A percentile compares a stretch with the other conserved stretches of the same genome.
Evolutionary conservation across 2,888 invertebrate genomes (phyloP).

Genomic region (Apodemia zela): DNA sequence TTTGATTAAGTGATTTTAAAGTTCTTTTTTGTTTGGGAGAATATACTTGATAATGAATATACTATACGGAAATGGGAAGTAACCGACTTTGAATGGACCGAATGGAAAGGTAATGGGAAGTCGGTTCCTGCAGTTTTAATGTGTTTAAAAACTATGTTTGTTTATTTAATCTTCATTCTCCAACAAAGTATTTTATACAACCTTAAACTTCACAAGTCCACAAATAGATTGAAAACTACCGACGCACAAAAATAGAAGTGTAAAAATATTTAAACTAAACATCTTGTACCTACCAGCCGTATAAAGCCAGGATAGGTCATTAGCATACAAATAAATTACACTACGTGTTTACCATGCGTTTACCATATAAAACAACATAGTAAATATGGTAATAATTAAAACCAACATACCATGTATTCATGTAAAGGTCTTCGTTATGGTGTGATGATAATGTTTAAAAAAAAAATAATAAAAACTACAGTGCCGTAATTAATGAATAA

Average conservation of each 20-base stretch:
- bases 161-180: too few relatives aligned
- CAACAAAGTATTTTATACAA: not conserved
- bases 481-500: not conserved
- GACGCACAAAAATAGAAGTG: not conserved
- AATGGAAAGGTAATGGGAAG: too few relatives aligned
- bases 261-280: not conserved
- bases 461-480: not conserved
- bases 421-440: not conserved
- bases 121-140: too few relatives aligned
- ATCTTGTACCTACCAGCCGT: not conserved
- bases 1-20: too few relatives aligned
- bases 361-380: not conserved
- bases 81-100: too few relatives aligned
- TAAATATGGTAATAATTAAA: constrained; percentile 4
- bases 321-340: constrained; percentile 2
- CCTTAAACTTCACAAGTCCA: not conserved
- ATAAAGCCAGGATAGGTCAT: not conserved
- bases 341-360: not conserved
- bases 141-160: too few relatives aligned
- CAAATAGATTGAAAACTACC: not conserved
- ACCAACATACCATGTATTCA: not conserved
- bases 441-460: not conserved
- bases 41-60: too few relatives aligned
- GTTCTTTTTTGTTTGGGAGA: too few relatives aligned
- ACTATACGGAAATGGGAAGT: too few relatives aligned